Percentiles rank a stretch among this genome's conserved stretches.
Conservation (phyloP, 53 echinoderm and acorn worm species). For the Holothuria leucospilota region DNA sequence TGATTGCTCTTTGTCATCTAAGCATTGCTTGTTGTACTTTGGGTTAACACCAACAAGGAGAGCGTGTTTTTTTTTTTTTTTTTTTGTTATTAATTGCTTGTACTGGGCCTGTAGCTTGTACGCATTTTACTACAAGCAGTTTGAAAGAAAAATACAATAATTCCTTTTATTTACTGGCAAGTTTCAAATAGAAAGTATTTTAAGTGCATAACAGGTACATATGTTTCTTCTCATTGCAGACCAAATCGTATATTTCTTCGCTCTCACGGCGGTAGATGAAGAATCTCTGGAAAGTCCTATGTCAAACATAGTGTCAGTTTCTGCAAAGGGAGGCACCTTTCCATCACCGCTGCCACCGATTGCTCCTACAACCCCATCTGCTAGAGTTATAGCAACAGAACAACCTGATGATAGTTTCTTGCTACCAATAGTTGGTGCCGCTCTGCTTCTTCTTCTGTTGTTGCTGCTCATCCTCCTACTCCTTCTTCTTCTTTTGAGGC, state of each 20-base stretch:
- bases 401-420: not conserved
- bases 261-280: not conserved
- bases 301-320: not conserved
- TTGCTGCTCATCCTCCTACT: slow-evolving; percentile 16
- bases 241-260: not conserved
- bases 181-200: too few species aligned
- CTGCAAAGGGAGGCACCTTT: not conserved
- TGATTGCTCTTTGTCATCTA: too few species aligned
- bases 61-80: too few species aligned
- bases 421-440: slow-evolving; percentile 21
- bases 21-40: too few species aligned
- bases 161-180: too few species aligned
- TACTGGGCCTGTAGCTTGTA: too few species aligned
- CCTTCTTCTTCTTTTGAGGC: slow-evolving; percentile 3
- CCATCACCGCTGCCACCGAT: slow-evolving; percentile 10
- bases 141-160: too few species aligned
- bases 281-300: not conserved
- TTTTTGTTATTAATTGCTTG: too few species aligned
- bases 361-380: not conserved
- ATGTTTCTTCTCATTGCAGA: not conserved
- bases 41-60: too few species aligned
- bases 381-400: not conserved
- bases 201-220: not conserved
- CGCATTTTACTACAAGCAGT: too few species aligned
- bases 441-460: slow-evolving; percentile 11